These are phyloP conservation scores for Vultur gryphus DNA, from an alignment of 2,797 vertebrate genomes.

Conservation along the genomic window DNA sequence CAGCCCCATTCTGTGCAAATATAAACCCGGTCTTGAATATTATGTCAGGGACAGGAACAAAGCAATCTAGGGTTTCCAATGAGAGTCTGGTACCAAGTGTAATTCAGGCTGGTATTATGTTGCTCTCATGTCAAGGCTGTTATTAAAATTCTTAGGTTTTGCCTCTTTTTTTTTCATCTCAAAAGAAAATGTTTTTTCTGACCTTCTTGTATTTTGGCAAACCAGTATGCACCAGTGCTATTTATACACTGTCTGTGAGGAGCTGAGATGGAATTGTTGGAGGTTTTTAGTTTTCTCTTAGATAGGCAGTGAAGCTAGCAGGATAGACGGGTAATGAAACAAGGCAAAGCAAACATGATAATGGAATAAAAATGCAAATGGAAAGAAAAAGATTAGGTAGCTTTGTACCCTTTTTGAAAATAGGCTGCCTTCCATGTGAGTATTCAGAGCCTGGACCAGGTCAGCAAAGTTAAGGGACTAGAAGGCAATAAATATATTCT, in stretches of 20 bases:
- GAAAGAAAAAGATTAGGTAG: conserved; percentile 28
- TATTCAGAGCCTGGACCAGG: neutral
- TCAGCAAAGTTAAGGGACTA: conserved; percentile 15
- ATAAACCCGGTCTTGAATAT: conserved; percentile 87
- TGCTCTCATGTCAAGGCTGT: conserved; percentile 85
- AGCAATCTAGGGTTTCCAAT: conserved; percentile 89
- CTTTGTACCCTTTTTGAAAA: neutral
- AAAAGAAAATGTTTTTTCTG: conserved; percentile 80
- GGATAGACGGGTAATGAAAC: conserved; percentile 23
- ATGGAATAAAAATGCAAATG: conserved; percentile 35
- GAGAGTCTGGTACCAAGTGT: conserved; percentile 81
- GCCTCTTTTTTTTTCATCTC: conserved; percentile 82
- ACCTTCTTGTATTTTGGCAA: conserved; percentile 71
- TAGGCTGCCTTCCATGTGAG: neutral
- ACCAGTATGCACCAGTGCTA: conserved; percentile 69
- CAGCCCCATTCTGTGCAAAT: conserved; percentile 82
- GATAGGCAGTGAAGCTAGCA: neutral
- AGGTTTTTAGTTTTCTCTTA: neutral
- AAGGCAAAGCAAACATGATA: neutral
- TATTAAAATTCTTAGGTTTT: conserved; percentile 86
- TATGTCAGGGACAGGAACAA: conserved; percentile 90
- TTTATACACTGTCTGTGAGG: conserved; percentile 66
- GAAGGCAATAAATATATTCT: neutral
- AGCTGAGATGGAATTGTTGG: conserved; percentile 25
- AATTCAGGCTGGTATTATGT: conserved; percentile 83